Conservation (phyloP, 1,140 invertebrate species). For the Lasioglossum albipes region DNA sequence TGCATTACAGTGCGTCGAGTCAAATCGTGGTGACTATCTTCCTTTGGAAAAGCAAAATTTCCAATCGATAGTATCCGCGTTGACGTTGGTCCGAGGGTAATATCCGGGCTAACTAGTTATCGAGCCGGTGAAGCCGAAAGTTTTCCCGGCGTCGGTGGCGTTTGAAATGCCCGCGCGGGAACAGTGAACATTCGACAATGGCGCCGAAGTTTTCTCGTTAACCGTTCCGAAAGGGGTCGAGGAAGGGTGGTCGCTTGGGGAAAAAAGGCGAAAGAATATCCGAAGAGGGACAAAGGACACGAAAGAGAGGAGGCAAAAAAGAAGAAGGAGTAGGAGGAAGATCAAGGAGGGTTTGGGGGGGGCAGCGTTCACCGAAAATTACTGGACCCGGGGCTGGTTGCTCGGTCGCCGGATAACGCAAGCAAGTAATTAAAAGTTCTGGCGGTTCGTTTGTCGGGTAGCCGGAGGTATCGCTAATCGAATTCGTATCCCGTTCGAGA, state of each 20-base stretch:
- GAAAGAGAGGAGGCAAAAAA: background rate
- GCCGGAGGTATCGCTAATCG: constrained; percentile 25
- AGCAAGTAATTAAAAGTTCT: constrained; percentile 46
- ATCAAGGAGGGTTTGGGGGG: no score
- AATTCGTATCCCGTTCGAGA: constrained; percentile 12
- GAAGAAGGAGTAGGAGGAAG: no score
- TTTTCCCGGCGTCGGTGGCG: background rate
- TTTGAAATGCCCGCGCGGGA: constrained; percentile 23
- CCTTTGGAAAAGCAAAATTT: no score
- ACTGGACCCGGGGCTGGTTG: background rate
- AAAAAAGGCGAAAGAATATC: background rate
- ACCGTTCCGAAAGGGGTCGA: background rate
- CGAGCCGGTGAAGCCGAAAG: background rate
- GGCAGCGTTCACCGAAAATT: background rate
- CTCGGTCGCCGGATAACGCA: constrained; percentile 24
- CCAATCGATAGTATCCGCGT: no score
- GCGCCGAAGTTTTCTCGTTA: constrained; percentile 42
- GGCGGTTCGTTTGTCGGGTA: background rate
- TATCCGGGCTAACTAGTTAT: background rate
- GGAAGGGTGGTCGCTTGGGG: background rate
- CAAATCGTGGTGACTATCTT: no score
- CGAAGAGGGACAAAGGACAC: background rate
- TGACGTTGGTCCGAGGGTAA: no score
- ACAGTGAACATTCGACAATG: constrained; percentile 3
- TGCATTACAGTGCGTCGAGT: no score